Evolutionary conservation across 2,113 vertebrate genomes (phyloP), one percentile per base, ranked within the genome.

Genomic region (Apus apus): DNA sequence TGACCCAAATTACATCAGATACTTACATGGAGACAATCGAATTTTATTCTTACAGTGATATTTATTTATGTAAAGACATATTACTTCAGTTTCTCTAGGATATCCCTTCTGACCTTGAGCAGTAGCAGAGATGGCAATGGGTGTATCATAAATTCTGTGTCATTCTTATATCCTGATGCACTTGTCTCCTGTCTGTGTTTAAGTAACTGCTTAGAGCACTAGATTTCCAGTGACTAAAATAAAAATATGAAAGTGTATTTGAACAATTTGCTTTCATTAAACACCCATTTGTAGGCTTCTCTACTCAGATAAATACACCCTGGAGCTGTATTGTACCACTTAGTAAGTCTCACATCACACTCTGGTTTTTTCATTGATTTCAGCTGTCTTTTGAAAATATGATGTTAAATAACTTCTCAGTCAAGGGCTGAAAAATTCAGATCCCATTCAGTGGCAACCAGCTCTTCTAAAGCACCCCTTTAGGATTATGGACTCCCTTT

Each of bases 371-470:
- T 20, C 1, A 23, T 34, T 82, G 5, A 85, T 70, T 74, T 87
- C 18, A 56, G 5, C 45, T 85, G 4, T 36, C 36, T 68, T 91
- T 78, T 78, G 29, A 61, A 81, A 85, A 45, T 45, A 61, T 3
- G n/a, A 3, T 29, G 8, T 64, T 50, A 40, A 5, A 36, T 8
- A 27, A 17, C 14, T 72, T 46, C 32, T 81, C 8, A 48, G 19
- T 77, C 25, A 65, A 27, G 17, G 45, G 36, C 13, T 82, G 70
- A 61, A 74, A 48, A 61, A 36, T 74, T 66, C 61, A 74, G 11
- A 48, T 22, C 12, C 14, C 7, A 7, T 56, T 65, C 29, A 70
- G 56, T 1, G 1, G 9, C 11, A 53, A 1, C 1, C 22, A 43
- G 5, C 19, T 78, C 29, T 71, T 78, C 51, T 54, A 62, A 89